A percentile compares a stretch with the other conserved stretches of the same genome.
Evolutionary conservation across 2,113 vertebrate genomes (phyloP).

Genomic region (Glaucomys volans): DNA sequence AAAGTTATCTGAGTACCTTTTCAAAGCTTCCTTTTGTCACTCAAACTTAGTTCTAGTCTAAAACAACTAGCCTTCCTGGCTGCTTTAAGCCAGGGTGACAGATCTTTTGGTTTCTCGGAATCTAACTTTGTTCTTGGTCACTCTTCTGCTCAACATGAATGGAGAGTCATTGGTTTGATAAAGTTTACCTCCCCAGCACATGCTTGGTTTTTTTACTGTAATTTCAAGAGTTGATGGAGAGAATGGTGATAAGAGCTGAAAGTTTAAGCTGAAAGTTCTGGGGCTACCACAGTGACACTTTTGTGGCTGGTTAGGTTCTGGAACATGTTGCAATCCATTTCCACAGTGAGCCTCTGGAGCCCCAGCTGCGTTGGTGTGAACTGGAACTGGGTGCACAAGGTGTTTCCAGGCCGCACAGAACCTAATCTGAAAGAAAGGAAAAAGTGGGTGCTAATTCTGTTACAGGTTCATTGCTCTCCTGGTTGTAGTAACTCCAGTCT

Average conservation of each 20-base stretch:
- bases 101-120: neutral
- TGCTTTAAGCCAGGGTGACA: neutral
- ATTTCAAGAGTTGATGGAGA: neutral
- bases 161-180: neutral
- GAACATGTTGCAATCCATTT: slow-evolving; percentile 80
- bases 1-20: slow-evolving; percentile 7
- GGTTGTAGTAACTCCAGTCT: neutral
- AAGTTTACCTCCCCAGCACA: neutral
- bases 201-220: neutral
- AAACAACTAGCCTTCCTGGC: neutral
- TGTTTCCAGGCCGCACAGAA: slow-evolving; percentile 75
- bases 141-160: neutral
- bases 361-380: slow-evolving; percentile 82
- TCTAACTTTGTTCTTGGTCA: slow-evolving; percentile 27
- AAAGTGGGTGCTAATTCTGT: neutral
- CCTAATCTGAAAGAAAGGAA: slow-evolving; percentile 80
- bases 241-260: neutral
- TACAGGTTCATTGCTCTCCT: neutral
- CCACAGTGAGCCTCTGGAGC: slow-evolving; percentile 81
- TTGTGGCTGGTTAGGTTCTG: slow-evolving; percentile 81
- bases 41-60: neutral
- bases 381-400: slow-evolving; percentile 67
- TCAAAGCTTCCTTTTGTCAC: slow-evolving; percentile 18
- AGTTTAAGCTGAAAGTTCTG: slow-evolving; percentile 50
- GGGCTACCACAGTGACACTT: slow-evolving; percentile 73